phyloP scores from a whole-genome alignment of 30 jellyfish, hydroid and myxozoan genomes.

The Sanderia malayensis region DNA sequence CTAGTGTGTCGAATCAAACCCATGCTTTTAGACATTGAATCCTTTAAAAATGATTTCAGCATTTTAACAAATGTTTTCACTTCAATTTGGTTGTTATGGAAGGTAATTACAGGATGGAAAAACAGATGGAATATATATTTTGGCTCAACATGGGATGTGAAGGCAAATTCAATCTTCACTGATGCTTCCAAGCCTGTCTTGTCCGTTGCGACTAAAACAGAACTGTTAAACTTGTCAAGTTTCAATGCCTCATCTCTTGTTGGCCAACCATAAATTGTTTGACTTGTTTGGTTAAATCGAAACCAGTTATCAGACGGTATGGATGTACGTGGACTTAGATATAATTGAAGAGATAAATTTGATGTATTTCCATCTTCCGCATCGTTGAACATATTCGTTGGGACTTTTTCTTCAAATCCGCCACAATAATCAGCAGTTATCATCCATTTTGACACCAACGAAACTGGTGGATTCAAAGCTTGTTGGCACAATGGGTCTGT shows the following conservation, averaged over 20 bases:
- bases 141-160: conserved; percentile 49
- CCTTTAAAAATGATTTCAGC: conserved; percentile 21
- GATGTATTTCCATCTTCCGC: conserved; percentile 92
- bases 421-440: conserved; percentile 65
- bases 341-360: conserved; percentile 39
- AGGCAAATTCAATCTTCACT: conserved; percentile 29
- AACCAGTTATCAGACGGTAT: conserved; percentile 65
- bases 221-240: not conserved
- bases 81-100: conserved; percentile 11
- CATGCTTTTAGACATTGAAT: conserved; percentile 10
- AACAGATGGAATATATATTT: conserved; percentile 36
- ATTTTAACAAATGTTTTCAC: conserved; percentile 11
- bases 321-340: conserved; percentile 1
- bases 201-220: conserved; percentile 68
- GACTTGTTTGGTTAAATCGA: conserved; percentile 53
- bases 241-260: conserved; percentile 40
- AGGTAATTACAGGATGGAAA: conserved; percentile 14
- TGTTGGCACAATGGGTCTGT: conserved; percentile 48
- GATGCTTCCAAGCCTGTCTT: conserved; percentile 58
- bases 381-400: conserved; percentile 71
- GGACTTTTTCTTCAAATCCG: conserved; percentile 58
- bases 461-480: conserved; percentile 75
- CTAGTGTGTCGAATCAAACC: conserved; percentile 34
- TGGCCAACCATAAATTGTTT: conserved; percentile 46
- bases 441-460: conserved; percentile 54